Conservation (phyloP, 2,797 vertebrate genomes). For the Syncerus caffer region DNA sequence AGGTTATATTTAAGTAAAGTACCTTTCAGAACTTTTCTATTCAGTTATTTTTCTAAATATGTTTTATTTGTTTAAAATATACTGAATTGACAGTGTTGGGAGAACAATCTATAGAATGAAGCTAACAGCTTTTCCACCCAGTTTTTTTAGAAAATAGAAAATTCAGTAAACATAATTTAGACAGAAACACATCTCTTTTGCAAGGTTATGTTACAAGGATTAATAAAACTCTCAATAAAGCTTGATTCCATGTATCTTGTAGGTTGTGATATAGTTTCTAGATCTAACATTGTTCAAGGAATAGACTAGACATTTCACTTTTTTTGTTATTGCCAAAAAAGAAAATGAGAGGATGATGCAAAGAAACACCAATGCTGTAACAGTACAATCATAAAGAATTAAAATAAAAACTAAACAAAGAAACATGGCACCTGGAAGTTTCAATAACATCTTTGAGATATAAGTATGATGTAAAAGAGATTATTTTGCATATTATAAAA, state of each 20-base stretch:
- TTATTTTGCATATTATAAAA: not conserved
- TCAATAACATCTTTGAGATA: not conserved
- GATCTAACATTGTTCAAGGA: not conserved
- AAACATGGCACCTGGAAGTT: not conserved
- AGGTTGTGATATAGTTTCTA: not conserved
- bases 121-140: not conserved
- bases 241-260: not conserved
- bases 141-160: not conserved
- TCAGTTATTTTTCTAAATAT: not conserved
- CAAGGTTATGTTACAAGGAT: not conserved
- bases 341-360: not conserved
- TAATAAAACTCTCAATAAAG: not conserved
- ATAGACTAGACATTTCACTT: not conserved
- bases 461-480: not conserved
- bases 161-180: not conserved
- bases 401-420: not conserved
- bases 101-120: not conserved
- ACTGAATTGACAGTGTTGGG: not conserved
- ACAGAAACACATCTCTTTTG: not conserved
- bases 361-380: not conserved
- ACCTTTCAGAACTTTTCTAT: not conserved
- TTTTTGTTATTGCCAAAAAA: not conserved
- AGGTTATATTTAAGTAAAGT: not conserved
- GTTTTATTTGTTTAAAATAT: not conserved
- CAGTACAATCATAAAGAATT: not conserved